These are phyloP conservation scores for Drosophila longiperda DNA, from an alignment of 2,888 invertebrate species.

Conservation along the genomic window DNA sequence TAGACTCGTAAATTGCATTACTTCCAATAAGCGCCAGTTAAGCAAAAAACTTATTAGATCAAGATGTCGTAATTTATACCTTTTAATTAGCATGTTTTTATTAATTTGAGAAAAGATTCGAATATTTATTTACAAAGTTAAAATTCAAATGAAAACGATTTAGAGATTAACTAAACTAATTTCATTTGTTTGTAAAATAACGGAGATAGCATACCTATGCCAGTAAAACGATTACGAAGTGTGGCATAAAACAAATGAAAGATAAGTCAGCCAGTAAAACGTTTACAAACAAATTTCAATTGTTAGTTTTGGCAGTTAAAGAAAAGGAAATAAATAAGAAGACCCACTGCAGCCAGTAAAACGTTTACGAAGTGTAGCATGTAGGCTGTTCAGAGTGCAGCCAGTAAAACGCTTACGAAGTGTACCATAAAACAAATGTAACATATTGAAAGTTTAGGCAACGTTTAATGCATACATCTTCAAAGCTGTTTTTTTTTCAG, in stretches of 20 bases:
- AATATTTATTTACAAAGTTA: not conserved
- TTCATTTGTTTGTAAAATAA: not conserved
- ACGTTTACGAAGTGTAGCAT: too few species aligned
- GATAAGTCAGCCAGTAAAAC: not conserved
- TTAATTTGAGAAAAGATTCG: not conserved
- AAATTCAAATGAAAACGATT: not conserved
- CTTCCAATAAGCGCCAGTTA: conserved; percentile 13
- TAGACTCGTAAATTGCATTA: conserved; percentile 21
- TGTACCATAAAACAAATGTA: too few species aligned
- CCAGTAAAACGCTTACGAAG: too few species aligned
- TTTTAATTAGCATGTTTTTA: not conserved
- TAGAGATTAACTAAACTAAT: not conserved
- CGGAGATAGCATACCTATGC: not conserved
- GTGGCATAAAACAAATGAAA: not conserved
- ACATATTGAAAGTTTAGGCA: too few species aligned
- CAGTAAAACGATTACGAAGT: conserved; percentile 1
- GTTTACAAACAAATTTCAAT: too few species aligned
- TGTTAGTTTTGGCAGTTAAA: too few species aligned
- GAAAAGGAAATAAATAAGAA: too few species aligned
- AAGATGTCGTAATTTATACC: not conserved
- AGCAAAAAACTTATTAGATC: conserved; percentile 17
- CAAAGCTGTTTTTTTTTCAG: too few species aligned
- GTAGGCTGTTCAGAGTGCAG: too few species aligned
- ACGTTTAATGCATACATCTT: too few species aligned
- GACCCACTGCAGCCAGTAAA: too few species aligned